These are phyloP conservation scores for Orientallactaga bullata DNA, from an alignment of 2,113 vertebrate species.

Conservation along the genomic window DNA sequence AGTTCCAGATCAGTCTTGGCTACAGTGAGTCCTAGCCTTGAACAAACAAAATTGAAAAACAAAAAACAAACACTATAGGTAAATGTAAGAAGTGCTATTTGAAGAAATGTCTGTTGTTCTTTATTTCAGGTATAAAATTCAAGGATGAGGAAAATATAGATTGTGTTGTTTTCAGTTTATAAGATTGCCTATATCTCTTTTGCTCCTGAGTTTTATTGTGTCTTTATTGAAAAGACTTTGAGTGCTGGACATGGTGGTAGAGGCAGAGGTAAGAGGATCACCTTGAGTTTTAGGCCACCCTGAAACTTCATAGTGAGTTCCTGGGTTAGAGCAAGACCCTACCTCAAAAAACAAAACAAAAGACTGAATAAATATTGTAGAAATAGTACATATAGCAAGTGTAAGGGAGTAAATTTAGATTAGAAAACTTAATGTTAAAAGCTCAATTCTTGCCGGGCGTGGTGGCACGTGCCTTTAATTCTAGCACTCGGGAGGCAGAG, in stretches of 20 bases:
- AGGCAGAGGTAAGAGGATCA: too few relatives aligned
- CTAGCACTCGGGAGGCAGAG: too few relatives aligned
- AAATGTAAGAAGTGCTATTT: constrained; percentile 41
- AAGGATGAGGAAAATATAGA: constrained; percentile 11
- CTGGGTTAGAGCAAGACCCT: too few relatives aligned
- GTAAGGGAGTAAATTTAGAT: constrained; percentile 55
- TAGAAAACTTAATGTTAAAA: constrained; percentile 47
- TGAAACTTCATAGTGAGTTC: too few relatives aligned
- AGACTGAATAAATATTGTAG: constrained; percentile 47
- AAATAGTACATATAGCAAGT: background rate
- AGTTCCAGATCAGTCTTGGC: too few relatives aligned
- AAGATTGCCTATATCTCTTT: constrained; percentile 46
- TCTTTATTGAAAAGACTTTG: constrained; percentile 47
- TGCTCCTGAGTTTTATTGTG: background rate
- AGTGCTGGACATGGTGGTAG: too few relatives aligned
- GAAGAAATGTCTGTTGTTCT: constrained; percentile 41
- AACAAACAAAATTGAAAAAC: too few relatives aligned
- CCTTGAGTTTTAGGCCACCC: too few relatives aligned
- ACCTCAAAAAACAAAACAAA: too few relatives aligned
- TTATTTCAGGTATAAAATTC: constrained; percentile 31
- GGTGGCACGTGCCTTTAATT: too few relatives aligned
- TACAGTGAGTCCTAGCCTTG: too few relatives aligned
- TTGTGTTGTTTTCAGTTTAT: constrained; percentile 53
- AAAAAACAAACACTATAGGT: constrained; percentile 41
- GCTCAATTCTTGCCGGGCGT: too few relatives aligned